Conservation (phyloP, 2,797 vertebrate genomes). For the Antrozous pallidus region DNA sequence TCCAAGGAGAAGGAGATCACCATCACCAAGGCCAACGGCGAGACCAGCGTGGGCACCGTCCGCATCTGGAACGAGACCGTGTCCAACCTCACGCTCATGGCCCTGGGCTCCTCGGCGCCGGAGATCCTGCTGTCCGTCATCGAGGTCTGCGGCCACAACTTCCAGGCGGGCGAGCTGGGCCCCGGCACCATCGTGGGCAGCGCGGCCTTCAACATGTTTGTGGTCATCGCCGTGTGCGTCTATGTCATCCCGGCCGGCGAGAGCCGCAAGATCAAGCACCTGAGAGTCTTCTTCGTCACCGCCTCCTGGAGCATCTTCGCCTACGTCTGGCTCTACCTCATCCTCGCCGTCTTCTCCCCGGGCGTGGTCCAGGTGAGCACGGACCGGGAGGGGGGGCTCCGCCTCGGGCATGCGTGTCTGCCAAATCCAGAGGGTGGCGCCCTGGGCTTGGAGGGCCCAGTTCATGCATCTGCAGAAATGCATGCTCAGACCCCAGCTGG, state of each 20-base stretch:
- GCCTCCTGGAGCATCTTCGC: constrained; percentile 96
- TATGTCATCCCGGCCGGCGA: constrained; percentile 92
- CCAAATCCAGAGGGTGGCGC: background rate
- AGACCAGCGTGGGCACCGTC: constrained; percentile 89
- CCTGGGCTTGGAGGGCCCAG: background rate
- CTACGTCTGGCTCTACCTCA: constrained; percentile 96
- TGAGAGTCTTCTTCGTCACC: constrained; percentile 94
- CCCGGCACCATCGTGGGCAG: constrained; percentile 96
- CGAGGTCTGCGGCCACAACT: constrained; percentile 95
- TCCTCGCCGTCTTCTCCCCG: constrained; percentile 93
- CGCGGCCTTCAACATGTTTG: constrained; percentile 98
- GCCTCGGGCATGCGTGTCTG: background rate
- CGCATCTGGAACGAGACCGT: constrained; percentile 96
- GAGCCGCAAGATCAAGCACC: constrained; percentile 92
- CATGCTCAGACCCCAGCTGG: background rate
- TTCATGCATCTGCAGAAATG: background rate
- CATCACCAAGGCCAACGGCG: constrained; percentile 92
- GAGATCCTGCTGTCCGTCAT: constrained; percentile 97
- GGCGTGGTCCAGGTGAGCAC: constrained; percentile 88
- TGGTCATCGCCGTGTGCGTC: constrained; percentile 93
- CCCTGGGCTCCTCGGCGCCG: constrained; percentile 93
- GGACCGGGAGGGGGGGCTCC: background rate
- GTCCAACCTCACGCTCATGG: constrained; percentile 97
- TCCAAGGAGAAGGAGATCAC: constrained; percentile 96
- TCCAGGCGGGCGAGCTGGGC: constrained; percentile 91